Evolutionary conservation across 1,140 invertebrate genomes (phyloP).

Genomic region (Conus betulinus): DNA sequence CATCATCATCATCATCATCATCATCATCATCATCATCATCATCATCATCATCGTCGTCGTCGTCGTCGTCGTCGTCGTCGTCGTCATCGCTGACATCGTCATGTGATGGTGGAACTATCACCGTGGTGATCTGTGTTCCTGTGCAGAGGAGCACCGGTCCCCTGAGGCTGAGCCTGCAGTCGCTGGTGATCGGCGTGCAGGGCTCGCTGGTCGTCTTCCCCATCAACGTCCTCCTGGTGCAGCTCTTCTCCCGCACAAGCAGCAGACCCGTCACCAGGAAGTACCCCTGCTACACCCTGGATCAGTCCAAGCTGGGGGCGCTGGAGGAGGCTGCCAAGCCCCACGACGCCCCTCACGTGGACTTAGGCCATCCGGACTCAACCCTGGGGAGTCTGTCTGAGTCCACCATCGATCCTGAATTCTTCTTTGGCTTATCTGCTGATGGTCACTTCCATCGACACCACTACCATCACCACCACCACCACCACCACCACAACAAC

Average conservation of each 20-base stretch:
- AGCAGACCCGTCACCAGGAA: neutral
- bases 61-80: too few relatives aligned
- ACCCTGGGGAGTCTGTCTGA: too few relatives aligned
- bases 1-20: constrained; percentile 4
- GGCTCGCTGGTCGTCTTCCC: neutral
- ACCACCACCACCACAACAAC: neutral
- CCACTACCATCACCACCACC: neutral
- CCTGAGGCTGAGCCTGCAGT: neutral
- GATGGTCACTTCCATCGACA: neutral
- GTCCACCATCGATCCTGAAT: too few relatives aligned
- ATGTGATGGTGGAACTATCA: too few relatives aligned
- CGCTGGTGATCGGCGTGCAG: neutral
- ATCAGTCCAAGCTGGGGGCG: neutral
- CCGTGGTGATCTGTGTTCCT: too few relatives aligned
- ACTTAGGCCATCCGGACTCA: too few relatives aligned
- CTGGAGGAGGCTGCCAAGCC: neutral
- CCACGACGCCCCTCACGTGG: too few relatives aligned
- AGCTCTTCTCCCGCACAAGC: neutral
- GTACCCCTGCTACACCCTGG: neutral
- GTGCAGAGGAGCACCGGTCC: neutral
- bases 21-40: too few relatives aligned
- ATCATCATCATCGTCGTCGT: too few relatives aligned
- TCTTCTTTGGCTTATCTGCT: too few relatives aligned
- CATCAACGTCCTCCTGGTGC: neutral
- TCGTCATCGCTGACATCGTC: neutral